Evolutionary conservation across 2,888 invertebrate species (phyloP).

Genomic region (Lomographa bimaculata): DNA sequence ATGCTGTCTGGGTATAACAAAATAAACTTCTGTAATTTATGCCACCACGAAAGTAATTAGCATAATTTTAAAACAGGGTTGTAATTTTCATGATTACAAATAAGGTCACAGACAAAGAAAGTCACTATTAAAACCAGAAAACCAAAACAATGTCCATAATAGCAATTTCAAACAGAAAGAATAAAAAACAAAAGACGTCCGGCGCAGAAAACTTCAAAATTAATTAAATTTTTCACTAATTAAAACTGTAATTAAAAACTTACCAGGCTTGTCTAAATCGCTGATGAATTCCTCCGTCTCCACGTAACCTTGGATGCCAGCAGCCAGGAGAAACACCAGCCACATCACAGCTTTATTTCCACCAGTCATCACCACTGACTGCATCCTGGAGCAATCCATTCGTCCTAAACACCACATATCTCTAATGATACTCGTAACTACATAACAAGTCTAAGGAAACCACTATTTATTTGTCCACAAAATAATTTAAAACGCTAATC

Average conservation of each 20-base stretch:
- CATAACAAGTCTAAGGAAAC: no score
- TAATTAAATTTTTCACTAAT: constrained; percentile 11
- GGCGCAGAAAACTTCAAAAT: constrained; percentile 5
- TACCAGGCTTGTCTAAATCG: constrained; percentile 83
- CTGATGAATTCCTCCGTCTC: constrained; percentile 81
- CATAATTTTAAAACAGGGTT: no score
- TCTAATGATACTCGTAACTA: background rate
- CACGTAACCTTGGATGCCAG: constrained; percentile 68
- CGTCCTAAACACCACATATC: constrained; percentile 3
- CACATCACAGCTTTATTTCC: constrained; percentile 36
- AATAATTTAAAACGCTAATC: no score
- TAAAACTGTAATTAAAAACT: constrained; percentile 38
- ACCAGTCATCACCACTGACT: constrained; percentile 32
- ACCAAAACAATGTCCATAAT: no score
- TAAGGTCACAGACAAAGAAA: no score
- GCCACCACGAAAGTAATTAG: no score
- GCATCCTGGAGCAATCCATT: constrained; percentile 19
- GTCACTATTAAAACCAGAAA: no score
- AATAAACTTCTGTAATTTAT: no score
- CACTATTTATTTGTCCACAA: no score
- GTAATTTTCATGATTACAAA: no score
- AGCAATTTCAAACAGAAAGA: no score
- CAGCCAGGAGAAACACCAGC: constrained; percentile 54
- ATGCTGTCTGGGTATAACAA: no score
- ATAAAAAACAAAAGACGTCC: constrained; percentile 17